A percentile compares a stretch with the other conserved stretches of the same genome.
Evolutionary conservation across 1,140 invertebrate genomes (phyloP).

Genomic region (Anoplolepis gracilipes): DNA sequence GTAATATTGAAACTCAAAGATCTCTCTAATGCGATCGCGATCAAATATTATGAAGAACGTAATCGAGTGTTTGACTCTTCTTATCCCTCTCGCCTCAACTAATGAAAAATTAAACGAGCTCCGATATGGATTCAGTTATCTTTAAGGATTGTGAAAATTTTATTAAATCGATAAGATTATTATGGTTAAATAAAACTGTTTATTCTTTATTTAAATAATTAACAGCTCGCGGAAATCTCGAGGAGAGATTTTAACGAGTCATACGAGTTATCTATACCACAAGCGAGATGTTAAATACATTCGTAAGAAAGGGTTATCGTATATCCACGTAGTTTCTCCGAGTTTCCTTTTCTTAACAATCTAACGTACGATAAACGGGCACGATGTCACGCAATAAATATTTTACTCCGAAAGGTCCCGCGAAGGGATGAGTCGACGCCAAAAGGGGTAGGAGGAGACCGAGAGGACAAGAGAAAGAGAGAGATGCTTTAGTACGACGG

Average conservation of each 20-base stretch:
- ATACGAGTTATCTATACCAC: conserved; percentile 11
- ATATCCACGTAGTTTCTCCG: background rate
- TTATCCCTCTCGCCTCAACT: background rate
- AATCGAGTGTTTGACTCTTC: background rate
- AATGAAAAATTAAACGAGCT: conserved; percentile 25
- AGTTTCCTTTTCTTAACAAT: conserved; percentile 64
- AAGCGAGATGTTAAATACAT: background rate
- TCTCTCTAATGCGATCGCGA: conserved; percentile 15
- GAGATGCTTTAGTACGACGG: conserved; percentile 38
- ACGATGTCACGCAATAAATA: conserved; percentile 73
- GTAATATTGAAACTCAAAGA: conserved; percentile 29
- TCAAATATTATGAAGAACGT: conserved; percentile 35
- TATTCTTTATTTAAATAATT: background rate
- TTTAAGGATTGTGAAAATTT: background rate
- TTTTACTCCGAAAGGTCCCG: conserved; percentile 64
- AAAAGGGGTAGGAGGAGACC: background rate
- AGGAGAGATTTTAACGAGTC: background rate
- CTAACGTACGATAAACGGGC: conserved; percentile 70
- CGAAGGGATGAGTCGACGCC: background rate
- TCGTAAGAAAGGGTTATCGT: conserved; percentile 1
- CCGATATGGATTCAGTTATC: conserved; percentile 21
- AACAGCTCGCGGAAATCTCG: background rate
- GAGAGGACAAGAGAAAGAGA: background rate
- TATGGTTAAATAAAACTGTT: too few species aligned
- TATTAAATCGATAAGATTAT: conserved; percentile 20